Conservation (phyloP, 2,888 invertebrate species). For the Dolichomitus sp. region DNA sequence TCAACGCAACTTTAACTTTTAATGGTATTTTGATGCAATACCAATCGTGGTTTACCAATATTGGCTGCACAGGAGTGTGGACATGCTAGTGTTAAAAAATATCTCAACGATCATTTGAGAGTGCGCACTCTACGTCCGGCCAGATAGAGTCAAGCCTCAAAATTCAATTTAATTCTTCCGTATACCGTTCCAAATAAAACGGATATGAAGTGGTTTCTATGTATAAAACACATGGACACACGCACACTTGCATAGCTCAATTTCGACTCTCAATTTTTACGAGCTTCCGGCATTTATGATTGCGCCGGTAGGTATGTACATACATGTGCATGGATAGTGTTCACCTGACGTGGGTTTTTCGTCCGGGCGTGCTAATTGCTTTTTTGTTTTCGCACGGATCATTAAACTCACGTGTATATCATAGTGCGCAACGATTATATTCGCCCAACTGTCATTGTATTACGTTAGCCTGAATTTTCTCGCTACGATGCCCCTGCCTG, state of each 20-base stretch:
- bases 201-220: not conserved
- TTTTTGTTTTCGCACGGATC: conserved; percentile 31
- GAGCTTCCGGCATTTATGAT: conserved; percentile 41
- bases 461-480: conserved; percentile 8
- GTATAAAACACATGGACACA: not conserved
- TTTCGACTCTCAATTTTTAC: conserved; percentile 43
- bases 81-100: not conserved
- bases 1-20: conserved; percentile 17
- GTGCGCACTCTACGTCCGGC: not conserved
- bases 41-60: conserved; percentile 10
- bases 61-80: not conserved
- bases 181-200: conserved; percentile 18
- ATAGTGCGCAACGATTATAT: not conserved
- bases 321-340: conserved; percentile 12
- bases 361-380: conserved; percentile 15
- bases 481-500: not conserved
- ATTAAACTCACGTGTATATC: conserved; percentile 6
- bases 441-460: conserved; percentile 12
- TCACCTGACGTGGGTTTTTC: not conserved
- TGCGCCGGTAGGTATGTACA: not conserved
- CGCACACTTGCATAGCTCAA: conserved; percentile 16
- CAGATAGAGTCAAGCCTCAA: conserved; percentile 15
- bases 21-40: conserved; percentile 38
- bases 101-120: conserved; percentile 9
- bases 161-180: conserved; percentile 51